These are phyloP conservation scores for Pseudonaja textilis DNA, from an alignment of 2,113 vertebrate species.

Conservation along the genomic window DNA sequence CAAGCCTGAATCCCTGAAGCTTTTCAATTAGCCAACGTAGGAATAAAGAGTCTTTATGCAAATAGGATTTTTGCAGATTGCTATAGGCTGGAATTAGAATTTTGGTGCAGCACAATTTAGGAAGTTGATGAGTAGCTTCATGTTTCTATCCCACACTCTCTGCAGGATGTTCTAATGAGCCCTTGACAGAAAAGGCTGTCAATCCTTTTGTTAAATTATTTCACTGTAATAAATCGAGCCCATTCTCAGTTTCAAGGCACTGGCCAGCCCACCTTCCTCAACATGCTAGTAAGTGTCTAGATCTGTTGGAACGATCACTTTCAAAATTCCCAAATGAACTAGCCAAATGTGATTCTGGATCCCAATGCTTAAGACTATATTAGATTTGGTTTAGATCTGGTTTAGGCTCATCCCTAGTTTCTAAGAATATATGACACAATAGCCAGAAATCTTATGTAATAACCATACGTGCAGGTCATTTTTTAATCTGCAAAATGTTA, in stretches of 20 bases:
- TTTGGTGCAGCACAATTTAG: too few relatives aligned
- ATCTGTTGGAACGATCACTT: neutral
- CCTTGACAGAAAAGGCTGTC: neutral
- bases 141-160: neutral
- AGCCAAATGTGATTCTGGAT: neutral
- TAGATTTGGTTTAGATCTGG: neutral
- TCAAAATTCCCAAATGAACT: neutral
- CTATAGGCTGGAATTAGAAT: neutral
- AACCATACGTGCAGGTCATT: neutral
- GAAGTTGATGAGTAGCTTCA: too few relatives aligned
- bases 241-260: neutral
- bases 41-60: neutral
- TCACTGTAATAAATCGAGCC: neutral
- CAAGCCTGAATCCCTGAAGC: neutral
- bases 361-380: neutral
- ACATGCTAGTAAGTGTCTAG: neutral
- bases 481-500: neutral
- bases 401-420: neutral
- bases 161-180: neutral
- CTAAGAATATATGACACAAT: neutral
- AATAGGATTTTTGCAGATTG: neutral
- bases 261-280: neutral
- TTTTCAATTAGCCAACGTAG: neutral
- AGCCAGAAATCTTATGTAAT: neutral
- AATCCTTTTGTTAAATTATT: neutral